Base-by-base conservation (phyloP, 2,113 vertebrate species). In the Sigmodon hispidus region DNA sequence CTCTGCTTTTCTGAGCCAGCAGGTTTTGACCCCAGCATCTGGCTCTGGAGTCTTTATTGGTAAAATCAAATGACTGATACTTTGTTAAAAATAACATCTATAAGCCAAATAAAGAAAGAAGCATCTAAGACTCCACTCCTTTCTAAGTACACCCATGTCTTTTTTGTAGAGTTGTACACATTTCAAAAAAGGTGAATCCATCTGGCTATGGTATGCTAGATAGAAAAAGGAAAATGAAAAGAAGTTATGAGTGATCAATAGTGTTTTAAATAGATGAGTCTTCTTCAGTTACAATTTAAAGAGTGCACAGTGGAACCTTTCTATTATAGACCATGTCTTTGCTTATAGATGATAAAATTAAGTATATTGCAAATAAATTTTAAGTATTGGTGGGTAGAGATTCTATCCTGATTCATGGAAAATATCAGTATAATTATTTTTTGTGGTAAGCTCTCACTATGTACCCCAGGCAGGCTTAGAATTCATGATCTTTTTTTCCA, bases 101-200 rank as follows among this genome's bases (percentile, higher is more conserved):
- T 94, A 80, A 91, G 31, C 15, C 19, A 93, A 91, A 63, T 89
- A 81, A 95, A 85, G 2, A 81, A 92, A 90, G 3, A 81, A 34
- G 21, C 7, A 61, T 17, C 83, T 22, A 80, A 59, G 43, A 73
- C 24, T 17, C 2, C 24, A 76, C 16, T 7, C 31, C 67, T 52
- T 96, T 93, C 84, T 85, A 45, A 80, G 73, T 65, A 93, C 55
- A 90, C 59, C 45, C 80, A 67, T 50, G 73, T 85, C 10, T n/a
- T 89, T 87, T 94, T 36, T 92, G 50, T 89, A 40, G 63, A 36
- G n/a, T 67, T 94, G 40, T 67, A 45, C 16, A 94, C 67, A 84
- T 52, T 91, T 87, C 48, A 83, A 93, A 97, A 87, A 80, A 63
- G 45, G 31, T 89, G 94, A 63, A 81, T 87, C 96, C 87, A 85